Evolutionary conservation across 2,797 vertebrate species (phyloP), one percentile per base, ranked within the genome.

Genomic region (Pipistrellus pygmaeus): DNA sequence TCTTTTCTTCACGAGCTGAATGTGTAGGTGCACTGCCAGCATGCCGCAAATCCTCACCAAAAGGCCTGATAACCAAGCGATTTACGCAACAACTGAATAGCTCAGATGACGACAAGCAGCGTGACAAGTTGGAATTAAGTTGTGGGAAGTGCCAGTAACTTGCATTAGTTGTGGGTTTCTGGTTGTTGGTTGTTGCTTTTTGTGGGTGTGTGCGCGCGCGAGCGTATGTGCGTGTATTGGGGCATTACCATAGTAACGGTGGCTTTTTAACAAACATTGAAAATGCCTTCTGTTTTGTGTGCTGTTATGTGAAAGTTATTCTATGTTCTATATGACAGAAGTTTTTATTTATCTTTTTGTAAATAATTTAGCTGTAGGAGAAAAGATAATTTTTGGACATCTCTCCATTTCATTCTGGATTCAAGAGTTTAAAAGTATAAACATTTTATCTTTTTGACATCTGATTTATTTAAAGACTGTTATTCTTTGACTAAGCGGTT

Each of bases 391-490:
- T 94, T 86, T 86, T 88, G 69, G 60, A 69, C 4, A 72, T 69
- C 21, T 82, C 84, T 93, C 84, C 91, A 83, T 64, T 78, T 85
- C 38, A 60, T 94, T 96, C 44, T 86, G 38, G 71, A 76, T 90
- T 88, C 41, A 69, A 85, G 62, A 81, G 25, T 87, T 95, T 73
- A 84, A 94, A 80, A 90, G 69, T 35, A 94, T 77, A 92, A 88
- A 78, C 57, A 60, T 77, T 96, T 96, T 83, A 91, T 94, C 64
- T 64, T 84, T 94, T 83, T 88, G 87, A 96, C 73, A 87, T 90
- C n/a, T 87, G n/a, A 78, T 86, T 95, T 95, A 78, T 92, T 96
- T 93, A 95, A 88, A 53, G 60, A 84, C 48, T 77, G 38, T 57
- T 73, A 57, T 90, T 92, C 71, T 73, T 95, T 91, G 76, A n/a